Evolutionary conservation across 2,888 invertebrate genomes (phyloP), one percentile per base, ranked within the genome.

Genomic region (Slavum lentiscoides): DNA sequence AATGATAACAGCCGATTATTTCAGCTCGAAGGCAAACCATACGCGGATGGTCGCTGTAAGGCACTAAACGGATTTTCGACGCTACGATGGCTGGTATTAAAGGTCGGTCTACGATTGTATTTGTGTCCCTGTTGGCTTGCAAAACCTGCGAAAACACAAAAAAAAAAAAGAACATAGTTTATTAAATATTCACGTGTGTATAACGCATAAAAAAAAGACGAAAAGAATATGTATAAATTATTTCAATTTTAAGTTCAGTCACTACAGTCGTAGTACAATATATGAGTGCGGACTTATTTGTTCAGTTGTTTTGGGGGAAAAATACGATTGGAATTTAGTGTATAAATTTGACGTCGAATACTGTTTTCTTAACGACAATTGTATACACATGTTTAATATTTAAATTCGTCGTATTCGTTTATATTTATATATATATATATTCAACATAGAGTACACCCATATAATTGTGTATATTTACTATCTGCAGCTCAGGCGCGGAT

Each of bases 1-100:
- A 91, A 92, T 94, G 95, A 61, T 89, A 89, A 86, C 96, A 96
- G 23, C 96, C 96, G 86, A 94, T 94, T 49, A 96, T 86, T 86
- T 96, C 96, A 58, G 95, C 93, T 82, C 96, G 88, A 93, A 96
- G 93, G 88, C 96, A 96, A 74, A 95, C 94, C 0, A 95, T 95
- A 82, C 95, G 89, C 6, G 91, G 90, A 85, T 93, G 92, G 82
- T 91, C 90, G 86, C 94, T 94, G 89, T 93, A 92, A 0, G 96
- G 96, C 74, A 95, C 88, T 87, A 96, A 93, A 68, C 96, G 91
- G 81, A 96, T 89, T 87, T 92, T 92, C 83, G 92, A 92, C 21
- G 95, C 95, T 89, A 95, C 92, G 84, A 96, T 91, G 37, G 94
- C 92, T 15, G 94, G 94, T 82, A 93, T 91, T 84, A 95, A 88